phyloP scores from a whole-genome alignment of 2,888 invertebrate genomes.

The Rotaria macrura region DNA sequence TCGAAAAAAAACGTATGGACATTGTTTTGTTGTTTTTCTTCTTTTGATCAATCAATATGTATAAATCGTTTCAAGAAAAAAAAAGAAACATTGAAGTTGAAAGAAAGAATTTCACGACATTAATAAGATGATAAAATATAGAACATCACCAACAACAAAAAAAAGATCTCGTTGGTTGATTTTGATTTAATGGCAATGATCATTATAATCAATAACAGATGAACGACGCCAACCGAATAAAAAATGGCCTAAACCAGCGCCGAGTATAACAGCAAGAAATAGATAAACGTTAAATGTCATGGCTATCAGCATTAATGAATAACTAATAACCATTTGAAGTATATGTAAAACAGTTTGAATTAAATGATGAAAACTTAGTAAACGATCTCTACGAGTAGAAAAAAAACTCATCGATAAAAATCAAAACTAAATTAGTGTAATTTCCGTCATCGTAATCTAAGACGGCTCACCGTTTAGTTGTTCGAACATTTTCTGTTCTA shows the following conservation, averaged over 20 bases:
- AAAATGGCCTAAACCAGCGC: constrained; percentile 82
- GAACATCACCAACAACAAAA: background rate
- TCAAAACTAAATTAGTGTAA: background rate
- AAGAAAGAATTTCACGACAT: background rate
- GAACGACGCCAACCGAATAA: constrained; percentile 83
- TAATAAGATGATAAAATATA: background rate
- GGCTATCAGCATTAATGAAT: constrained; percentile 86
- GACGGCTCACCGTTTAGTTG: background rate
- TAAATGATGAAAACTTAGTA: constrained; percentile 63
- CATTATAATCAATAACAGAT: constrained; percentile 75
- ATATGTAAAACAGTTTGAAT: constrained; percentile 79
- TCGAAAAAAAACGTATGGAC: too few relatives aligned
- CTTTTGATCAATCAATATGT: too few relatives aligned
- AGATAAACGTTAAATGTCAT: constrained; percentile 94
- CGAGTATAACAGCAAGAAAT: constrained; percentile 73
- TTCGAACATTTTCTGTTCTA: background rate
- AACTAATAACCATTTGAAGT: constrained; percentile 76
- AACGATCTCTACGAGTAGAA: constrained; percentile 27
- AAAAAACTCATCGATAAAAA: background rate
- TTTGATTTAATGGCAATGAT: constrained; percentile 70
- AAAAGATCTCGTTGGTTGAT: background rate
- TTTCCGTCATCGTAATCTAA: background rate
- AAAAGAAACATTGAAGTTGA: too few relatives aligned
- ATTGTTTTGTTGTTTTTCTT: too few relatives aligned
- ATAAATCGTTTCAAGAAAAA: too few relatives aligned